Percentiles rank a stretch among this genome's conserved stretches.
These are phyloP conservation scores for Chondrilla cf. caribensis DNA, from an alignment of 37 sponge, comb jelly and placozoan genomes.

Conservation along the genomic window DNA sequence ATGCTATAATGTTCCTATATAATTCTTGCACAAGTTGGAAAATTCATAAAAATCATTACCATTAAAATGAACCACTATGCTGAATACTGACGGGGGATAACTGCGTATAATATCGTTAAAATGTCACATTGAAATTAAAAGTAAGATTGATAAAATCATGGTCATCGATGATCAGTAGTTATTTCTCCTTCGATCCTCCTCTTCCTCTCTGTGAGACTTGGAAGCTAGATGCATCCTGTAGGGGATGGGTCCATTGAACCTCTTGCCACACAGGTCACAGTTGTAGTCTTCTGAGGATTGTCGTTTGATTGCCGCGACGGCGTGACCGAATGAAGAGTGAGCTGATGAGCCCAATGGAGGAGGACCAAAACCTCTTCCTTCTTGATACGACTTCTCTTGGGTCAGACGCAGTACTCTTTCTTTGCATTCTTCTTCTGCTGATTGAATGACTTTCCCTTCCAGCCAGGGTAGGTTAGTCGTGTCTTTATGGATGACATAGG, in stretches of 20 bases:
- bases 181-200: conserved; percentile 36
- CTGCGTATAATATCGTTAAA: background rate
- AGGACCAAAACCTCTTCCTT: conserved; percentile 58
- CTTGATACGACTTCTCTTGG: conserved; percentile 26
- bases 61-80: no score
- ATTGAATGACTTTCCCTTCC: conserved; percentile 29
- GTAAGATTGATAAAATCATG: background rate
- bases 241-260: conserved; percentile 71
- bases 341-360: conserved; percentile 29
- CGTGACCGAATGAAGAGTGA: conserved; percentile 23
- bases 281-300: conserved; percentile 17
- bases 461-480: conserved; percentile 54
- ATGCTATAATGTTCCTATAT: no score
- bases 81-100: background rate
- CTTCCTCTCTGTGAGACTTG: conserved; percentile 64
- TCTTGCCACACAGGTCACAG: conserved; percentile 71
- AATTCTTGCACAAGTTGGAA: no score
- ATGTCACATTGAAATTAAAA: background rate
- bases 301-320: conserved; percentile 18
- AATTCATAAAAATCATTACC: no score
- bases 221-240: conserved; percentile 66
- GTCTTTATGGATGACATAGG: conserved; percentile 51
- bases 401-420: conserved; percentile 36
- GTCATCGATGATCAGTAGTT: background rate
- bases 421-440: conserved; percentile 48